phyloP scores from a whole-genome alignment of 2,113 vertebrate genomes.

The Pseudopipra pipra region DNA sequence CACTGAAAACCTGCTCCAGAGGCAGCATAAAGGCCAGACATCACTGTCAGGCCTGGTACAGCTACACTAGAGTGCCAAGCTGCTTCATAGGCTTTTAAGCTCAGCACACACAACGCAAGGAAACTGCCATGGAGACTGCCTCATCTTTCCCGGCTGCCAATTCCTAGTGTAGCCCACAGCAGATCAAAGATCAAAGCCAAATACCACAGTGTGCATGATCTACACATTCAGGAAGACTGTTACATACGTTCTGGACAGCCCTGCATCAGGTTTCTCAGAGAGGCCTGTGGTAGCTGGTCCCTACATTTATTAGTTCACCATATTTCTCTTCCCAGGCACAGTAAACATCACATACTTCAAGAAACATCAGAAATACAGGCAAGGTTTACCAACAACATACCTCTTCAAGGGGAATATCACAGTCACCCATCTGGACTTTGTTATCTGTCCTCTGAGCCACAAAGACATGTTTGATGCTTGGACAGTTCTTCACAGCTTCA shows the following conservation, averaged over 20 bases:
- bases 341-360: not conserved
- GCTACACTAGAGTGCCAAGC: not conserved
- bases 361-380: not conserved
- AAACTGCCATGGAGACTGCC: not conserved
- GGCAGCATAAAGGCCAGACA: not conserved
- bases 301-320: not conserved
- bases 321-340: not conserved
- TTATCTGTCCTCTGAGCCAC: slow-evolving; percentile 85
- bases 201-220: not conserved
- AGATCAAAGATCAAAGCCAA: not conserved
- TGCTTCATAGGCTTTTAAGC: not conserved
- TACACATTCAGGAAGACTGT: not conserved
- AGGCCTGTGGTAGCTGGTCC: not conserved
- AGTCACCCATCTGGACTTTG: slow-evolving; percentile 74
- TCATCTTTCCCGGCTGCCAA: not conserved
- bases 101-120: not conserved
- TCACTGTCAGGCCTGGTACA: not conserved
- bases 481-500: slow-evolving; percentile 82
- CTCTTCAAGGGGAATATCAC: slow-evolving; percentile 85
- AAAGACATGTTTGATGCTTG: slow-evolving; percentile 80
- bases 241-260: not conserved
- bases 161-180: not conserved
- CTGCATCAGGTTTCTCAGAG: not conserved
- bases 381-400: slow-evolving; percentile 62
- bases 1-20: not conserved